Percentiles rank a stretch among this genome's conserved stretches.
phyloP scores from a whole-genome alignment of 2,113 vertebrate species.

The Aspiorhynchus laticeps region DNA sequence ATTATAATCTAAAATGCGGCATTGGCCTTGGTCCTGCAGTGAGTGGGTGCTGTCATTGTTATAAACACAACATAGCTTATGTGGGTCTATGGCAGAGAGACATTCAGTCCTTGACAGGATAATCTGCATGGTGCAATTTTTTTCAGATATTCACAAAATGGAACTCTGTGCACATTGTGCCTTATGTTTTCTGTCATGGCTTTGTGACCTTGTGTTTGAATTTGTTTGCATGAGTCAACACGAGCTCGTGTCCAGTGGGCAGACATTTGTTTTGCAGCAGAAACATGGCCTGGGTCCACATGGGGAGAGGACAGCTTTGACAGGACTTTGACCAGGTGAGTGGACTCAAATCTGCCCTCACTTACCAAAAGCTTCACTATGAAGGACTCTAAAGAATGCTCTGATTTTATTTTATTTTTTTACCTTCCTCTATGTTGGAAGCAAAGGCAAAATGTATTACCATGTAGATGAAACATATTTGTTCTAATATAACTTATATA shows the following conservation, averaged over 20 bases:
- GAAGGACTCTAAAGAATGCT: neutral
- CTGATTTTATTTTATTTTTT: neutral
- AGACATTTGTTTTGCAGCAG: slow-evolving; percentile 16
- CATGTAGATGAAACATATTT: neutral
- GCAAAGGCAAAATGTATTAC: neutral
- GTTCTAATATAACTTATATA: too few relatives aligned
- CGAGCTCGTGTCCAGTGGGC: slow-evolving; percentile 16
- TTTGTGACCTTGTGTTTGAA: slow-evolving; percentile 25
- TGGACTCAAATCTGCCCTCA: neutral
- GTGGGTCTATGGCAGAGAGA: neutral
- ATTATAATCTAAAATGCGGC: slow-evolving; percentile 6
- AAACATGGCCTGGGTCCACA: neutral
- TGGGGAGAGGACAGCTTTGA: slow-evolving; percentile 4
- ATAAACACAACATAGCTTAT: neutral
- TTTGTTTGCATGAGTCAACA: slow-evolving; percentile 38
- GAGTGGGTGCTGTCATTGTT: slow-evolving; percentile 3
- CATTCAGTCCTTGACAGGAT: neutral
- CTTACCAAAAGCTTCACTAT: neutral
- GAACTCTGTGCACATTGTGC: slow-evolving; percentile 6
- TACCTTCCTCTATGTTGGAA: neutral
- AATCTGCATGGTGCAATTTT: neutral
- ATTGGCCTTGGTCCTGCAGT: neutral
- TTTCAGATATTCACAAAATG: neutral
- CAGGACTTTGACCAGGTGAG: slow-evolving; percentile 7
- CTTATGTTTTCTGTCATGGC: slow-evolving; percentile 24